Conservation (phyloP, 2,888 invertebrate genomes). For the Pediacus dermestoides region DNA sequence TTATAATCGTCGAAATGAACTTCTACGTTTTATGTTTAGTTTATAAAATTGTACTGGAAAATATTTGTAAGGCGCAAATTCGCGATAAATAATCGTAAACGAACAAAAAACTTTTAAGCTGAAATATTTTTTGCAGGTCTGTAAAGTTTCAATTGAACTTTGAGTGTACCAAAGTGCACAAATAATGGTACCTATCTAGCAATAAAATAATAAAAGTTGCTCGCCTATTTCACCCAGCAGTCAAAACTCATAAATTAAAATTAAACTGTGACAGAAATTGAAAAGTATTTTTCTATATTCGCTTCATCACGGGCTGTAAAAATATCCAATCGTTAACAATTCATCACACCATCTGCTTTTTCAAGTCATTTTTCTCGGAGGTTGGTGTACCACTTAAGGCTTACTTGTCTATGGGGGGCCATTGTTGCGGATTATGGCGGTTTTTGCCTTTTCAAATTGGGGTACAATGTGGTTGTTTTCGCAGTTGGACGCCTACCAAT, state of each 20-base stretch:
- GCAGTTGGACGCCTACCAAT: conserved; percentile 40
- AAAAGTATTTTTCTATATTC: conserved; percentile 6
- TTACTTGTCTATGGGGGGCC: conserved; percentile 35
- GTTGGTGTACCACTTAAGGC: conserved; percentile 34
- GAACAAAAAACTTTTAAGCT: too few species aligned
- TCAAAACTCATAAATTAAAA: conserved; percentile 36
- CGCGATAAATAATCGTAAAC: too few species aligned
- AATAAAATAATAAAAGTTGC: conserved; percentile 30
- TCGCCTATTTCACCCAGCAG: conserved; percentile 26
- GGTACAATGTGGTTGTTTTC: conserved; percentile 45
- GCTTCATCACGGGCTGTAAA: conserved; percentile 15
- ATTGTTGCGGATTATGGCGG: conserved; percentile 40
- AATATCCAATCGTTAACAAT: conserved; percentile 12
- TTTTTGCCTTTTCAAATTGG: conserved; percentile 41
- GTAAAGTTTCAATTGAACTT: too few species aligned
- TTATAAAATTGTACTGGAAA: too few species aligned
- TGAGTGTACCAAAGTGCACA: too few species aligned
- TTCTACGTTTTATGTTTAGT: too few species aligned
- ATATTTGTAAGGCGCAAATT: too few species aligned
- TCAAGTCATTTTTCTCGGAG: conserved; percentile 29
- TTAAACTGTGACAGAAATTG: conserved; percentile 15
- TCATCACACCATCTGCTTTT: conserved; percentile 33
- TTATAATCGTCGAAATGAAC: too few species aligned
- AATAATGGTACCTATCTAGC: too few species aligned
- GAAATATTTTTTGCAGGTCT: too few species aligned